Evolutionary conservation across 2,113 vertebrate genomes (phyloP).

Genomic region (Nesoenas mayeri): DNA sequence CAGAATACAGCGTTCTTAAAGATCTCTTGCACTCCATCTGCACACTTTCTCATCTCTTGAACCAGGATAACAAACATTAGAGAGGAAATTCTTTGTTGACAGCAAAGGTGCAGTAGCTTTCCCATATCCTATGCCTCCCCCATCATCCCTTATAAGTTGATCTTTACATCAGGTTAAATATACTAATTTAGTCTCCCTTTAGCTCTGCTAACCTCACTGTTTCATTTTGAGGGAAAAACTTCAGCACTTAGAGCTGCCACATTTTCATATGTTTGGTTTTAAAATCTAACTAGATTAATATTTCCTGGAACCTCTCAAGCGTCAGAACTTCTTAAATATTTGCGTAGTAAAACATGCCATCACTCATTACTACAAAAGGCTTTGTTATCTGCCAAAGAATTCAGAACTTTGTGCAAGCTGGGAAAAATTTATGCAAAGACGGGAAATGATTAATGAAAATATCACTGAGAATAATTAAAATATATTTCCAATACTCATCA

Average conservation of each 20-base stretch:
- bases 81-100: background rate
- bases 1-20: background rate
- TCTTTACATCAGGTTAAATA: background rate
- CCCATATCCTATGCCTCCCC: background rate
- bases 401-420: background rate
- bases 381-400: constrained; percentile 51
- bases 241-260: background rate
- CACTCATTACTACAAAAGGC: background rate
- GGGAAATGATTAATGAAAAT: background rate
- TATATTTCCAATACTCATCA: too few species aligned
- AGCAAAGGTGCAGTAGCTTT: background rate
- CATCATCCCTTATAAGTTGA: background rate
- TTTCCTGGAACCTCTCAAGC: constrained; percentile 15
- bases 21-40: background rate
- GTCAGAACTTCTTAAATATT: constrained; percentile 14
- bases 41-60: background rate
- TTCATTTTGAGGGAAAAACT: background rate
- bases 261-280: background rate
- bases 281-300: background rate
- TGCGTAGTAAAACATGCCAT: background rate
- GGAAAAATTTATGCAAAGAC: background rate
- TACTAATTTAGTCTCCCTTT: background rate
- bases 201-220: background rate
- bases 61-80: background rate
- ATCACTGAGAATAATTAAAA: too few species aligned